phyloP scores from a whole-genome alignment of 2,888 invertebrate species.

The Hipparchia sbordonii region DNA sequence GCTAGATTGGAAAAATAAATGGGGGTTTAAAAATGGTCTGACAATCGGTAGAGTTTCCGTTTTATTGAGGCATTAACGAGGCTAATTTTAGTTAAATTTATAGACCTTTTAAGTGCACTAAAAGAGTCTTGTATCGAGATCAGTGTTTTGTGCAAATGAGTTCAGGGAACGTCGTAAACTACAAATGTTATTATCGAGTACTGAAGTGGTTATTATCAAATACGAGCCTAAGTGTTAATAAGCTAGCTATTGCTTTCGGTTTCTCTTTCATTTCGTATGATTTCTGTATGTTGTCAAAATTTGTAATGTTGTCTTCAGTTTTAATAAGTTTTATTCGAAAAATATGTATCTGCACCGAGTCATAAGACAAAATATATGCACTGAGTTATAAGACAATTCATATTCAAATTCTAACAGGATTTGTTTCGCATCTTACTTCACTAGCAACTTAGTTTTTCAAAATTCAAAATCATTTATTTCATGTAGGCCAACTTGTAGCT shows the following conservation, averaged over 20 bases:
- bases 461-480: no score
- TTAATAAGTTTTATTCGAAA: no score
- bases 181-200: constrained; percentile 12
- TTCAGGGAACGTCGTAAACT: constrained; percentile 24
- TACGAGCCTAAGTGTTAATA: background rate
- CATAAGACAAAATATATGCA: no score
- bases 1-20: constrained; percentile 37
- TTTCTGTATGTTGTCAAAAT: background rate
- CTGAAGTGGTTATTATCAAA: background rate
- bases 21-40: constrained; percentile 27
- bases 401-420: no score
- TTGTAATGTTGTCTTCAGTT: no score
- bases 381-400: no score
- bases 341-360: no score
- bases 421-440: no score
- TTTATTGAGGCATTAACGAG: constrained; percentile 53
- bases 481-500: no score
- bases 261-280: background rate
- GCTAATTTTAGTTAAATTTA: constrained; percentile 31
- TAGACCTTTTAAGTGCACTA: constrained; percentile 20
- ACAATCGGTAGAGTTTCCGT: constrained; percentile 34
- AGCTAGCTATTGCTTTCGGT: background rate
- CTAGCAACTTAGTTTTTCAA: no score
- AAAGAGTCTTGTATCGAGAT: constrained; percentile 21
- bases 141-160: constrained; percentile 24